Percentiles rank a stretch among this genome's conserved stretches.
Evolutionary conservation across 2,888 invertebrate species (phyloP).

Genomic region (Morpho achilles): DNA sequence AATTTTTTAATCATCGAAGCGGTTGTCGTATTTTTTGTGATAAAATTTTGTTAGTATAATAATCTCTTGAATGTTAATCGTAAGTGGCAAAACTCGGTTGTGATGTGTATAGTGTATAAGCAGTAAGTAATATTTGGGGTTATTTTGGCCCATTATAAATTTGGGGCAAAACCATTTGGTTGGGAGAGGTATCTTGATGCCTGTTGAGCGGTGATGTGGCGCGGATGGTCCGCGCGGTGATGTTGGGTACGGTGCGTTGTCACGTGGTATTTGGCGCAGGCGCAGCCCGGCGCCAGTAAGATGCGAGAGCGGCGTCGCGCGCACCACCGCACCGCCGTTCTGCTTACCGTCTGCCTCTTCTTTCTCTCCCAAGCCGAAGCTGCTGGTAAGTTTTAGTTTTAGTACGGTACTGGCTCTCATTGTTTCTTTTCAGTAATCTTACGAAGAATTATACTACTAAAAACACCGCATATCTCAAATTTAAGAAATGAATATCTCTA

Average conservation of each 20-base stretch:
- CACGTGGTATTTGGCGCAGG: conserved; percentile 69
- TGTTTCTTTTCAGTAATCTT: conserved; percentile 7
- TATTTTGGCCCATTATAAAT: conserved; percentile 19
- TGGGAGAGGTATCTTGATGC: conserved; percentile 19
- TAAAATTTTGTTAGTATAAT: conserved; percentile 41
- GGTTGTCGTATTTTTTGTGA: conserved; percentile 79
- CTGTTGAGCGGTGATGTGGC: conserved; percentile 27
- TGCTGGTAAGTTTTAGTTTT: conserved; percentile 56
- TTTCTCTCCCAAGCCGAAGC: conserved; percentile 69
- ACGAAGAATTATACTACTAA: too few relatives aligned
- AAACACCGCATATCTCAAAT: too few relatives aligned
- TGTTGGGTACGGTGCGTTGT: conserved; percentile 58
- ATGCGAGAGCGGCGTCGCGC: conserved; percentile 74
- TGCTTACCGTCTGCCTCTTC: conserved; percentile 68
- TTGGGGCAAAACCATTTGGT: conserved; percentile 6
- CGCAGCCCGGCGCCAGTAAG: conserved; percentile 76
- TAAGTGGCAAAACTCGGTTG: conserved; percentile 78
- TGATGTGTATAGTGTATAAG: conserved; percentile 75
- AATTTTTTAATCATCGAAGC: conserved; percentile 73
- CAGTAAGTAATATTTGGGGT: conserved; percentile 51
- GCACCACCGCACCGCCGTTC: conserved; percentile 68
- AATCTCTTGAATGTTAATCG: conserved; percentile 29
- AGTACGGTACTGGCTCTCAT: conserved; percentile 15
- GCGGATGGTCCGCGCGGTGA: conserved; percentile 61
- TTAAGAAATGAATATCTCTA: too few relatives aligned